Conservation (phyloP, 2,797 vertebrate genomes). For the Bovichtus diacanthus region DNA sequence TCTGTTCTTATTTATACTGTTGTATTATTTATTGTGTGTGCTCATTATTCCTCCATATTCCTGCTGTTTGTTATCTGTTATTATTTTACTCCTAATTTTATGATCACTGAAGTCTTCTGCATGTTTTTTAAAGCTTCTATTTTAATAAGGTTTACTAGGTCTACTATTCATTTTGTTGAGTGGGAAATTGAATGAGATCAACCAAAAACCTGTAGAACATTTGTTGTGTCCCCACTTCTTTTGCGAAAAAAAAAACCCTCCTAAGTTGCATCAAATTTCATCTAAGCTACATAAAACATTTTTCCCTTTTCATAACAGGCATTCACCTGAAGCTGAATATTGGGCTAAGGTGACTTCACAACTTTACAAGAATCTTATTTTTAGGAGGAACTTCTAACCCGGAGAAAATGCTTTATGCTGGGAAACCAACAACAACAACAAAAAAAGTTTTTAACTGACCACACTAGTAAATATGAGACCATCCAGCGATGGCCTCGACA, state of each 20-base stretch:
- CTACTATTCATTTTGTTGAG: neutral
- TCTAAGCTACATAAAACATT: neutral
- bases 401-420: neutral
- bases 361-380: neutral
- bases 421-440: neutral
- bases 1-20: neutral
- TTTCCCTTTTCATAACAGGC: neutral
- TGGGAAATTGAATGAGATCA: neutral
- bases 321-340: neutral
- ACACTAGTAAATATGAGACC: no score
- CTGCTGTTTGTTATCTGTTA: neutral
- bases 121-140: neutral
- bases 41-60: neutral
- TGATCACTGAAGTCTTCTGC: neutral
- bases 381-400: neutral
- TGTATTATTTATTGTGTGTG: neutral
- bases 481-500: no score
- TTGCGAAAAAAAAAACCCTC: neutral
- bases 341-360: constrained; percentile 2
- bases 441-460: no score
- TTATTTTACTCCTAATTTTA: neutral
- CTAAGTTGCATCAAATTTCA: neutral
- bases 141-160: neutral
- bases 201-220: neutral
- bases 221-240: neutral